Evolutionary conservation across 1,140 invertebrate genomes (phyloP).

Genomic region (Pseudomyrmex flavicornis): DNA sequence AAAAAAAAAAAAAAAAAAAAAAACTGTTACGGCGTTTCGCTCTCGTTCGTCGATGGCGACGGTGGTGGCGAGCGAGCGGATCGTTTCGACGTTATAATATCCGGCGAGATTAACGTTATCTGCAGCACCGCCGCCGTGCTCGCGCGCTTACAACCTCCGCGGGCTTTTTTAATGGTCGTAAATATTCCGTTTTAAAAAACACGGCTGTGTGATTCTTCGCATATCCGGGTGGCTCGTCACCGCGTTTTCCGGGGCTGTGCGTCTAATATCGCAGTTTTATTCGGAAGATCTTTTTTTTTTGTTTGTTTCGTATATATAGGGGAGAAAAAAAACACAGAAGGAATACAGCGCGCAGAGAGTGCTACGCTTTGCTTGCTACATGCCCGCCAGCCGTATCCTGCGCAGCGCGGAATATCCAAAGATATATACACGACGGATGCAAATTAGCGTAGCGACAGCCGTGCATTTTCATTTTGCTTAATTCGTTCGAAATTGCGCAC

Average conservation of each 20-base stretch:
- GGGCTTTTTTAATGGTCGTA: constrained; percentile 38
- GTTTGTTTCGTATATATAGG: neutral
- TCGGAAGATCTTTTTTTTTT: neutral
- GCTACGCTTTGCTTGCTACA: neutral
- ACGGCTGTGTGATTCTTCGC: constrained; percentile 38
- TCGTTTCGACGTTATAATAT: constrained; percentile 59
- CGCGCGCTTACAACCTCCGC: neutral
- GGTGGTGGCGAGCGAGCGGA: constrained; percentile 17
- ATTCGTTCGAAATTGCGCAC: constrained; percentile 52
- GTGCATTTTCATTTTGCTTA: constrained; percentile 57
- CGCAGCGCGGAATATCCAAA: constrained; percentile 31
- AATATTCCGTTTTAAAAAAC: constrained; percentile 53
- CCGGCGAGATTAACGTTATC: constrained; percentile 56
- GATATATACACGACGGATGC: constrained; percentile 42
- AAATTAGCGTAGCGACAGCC: constrained; percentile 54
- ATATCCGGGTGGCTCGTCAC: constrained; percentile 3
- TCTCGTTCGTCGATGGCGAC: neutral
- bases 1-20: neutral
- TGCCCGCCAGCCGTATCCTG: constrained; percentile 27
- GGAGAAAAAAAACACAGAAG: neutral
- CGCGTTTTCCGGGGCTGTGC: constrained; percentile 30
- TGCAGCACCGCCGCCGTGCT: constrained; percentile 1
- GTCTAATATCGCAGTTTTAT: constrained; percentile 51
- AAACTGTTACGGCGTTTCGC: constrained; percentile 31
- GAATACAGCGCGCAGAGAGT: neutral